These are phyloP conservation scores for Trilocha varians DNA, from an alignment of 2,888 invertebrate species.

Conservation along the genomic window DNA sequence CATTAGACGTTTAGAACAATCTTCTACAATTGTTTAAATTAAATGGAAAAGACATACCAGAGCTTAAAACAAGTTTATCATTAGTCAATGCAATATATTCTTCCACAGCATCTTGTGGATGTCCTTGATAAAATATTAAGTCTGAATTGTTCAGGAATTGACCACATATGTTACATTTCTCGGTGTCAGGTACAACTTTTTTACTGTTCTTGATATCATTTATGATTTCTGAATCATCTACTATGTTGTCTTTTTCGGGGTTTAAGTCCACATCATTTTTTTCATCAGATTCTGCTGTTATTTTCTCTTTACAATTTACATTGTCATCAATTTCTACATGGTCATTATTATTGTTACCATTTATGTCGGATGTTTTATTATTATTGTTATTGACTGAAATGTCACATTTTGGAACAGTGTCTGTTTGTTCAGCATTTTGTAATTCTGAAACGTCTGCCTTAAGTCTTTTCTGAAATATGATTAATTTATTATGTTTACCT, in stretches of 20 bases:
- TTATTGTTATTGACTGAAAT: not conserved
- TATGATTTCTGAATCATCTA: slow-evolving; percentile 6
- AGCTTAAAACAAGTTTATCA: slow-evolving; percentile 80
- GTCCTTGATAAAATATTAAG: slow-evolving; percentile 79
- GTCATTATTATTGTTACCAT: not conserved
- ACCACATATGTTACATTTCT: slow-evolving; percentile 57
- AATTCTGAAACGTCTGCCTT: slow-evolving; percentile 16
- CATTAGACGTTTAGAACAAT: too few relatives aligned
- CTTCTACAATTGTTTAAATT: slow-evolving; percentile 1
- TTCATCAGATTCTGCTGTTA: not conserved
- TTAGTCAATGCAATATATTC: slow-evolving; percentile 84
- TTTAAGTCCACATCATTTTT: slow-evolving; percentile 2
- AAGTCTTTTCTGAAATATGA: slow-evolving; percentile 38
- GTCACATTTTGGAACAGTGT: not conserved
- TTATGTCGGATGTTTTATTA: not conserved
- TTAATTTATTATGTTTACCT: too few relatives aligned
- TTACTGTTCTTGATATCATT: slow-evolving; percentile 9
- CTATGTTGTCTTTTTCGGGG: not conserved
- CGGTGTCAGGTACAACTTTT: slow-evolving; percentile 27
- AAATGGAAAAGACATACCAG: slow-evolving; percentile 58
- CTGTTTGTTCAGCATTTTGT: slow-evolving; percentile 3
- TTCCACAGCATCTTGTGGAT: slow-evolving; percentile 82
- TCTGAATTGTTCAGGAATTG: slow-evolving; percentile 65
- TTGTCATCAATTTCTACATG: slow-evolving; percentile 3
- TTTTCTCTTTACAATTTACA: not conserved